Conservation (phyloP, 2,888 invertebrate genomes). For the Pristionchus japonicus region DNA sequence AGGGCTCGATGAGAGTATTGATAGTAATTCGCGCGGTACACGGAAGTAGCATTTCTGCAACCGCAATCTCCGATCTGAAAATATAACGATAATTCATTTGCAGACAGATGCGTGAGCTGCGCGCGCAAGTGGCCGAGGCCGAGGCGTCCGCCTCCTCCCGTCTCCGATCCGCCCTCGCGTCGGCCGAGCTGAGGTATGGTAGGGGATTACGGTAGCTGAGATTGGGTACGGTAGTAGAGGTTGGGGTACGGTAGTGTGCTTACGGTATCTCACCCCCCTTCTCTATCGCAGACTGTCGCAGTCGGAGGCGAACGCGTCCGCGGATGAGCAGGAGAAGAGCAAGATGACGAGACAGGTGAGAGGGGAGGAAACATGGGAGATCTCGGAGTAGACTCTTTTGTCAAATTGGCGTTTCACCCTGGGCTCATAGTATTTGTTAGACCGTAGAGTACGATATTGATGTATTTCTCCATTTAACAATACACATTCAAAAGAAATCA, state of each 20-base stretch:
- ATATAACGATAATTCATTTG: not conserved
- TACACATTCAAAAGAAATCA: too few relatives aligned
- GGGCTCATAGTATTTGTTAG: not conserved
- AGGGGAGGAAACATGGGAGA: not conserved
- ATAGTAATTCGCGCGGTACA: too few relatives aligned
- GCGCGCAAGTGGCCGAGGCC: constrained; percentile 36
- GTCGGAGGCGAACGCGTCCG: constrained; percentile 12
- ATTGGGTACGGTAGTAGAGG: not conserved
- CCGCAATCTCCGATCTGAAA: too few relatives aligned
- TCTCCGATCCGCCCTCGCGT: constrained; percentile 14
- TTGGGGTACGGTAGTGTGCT: not conserved
- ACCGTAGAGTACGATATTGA: not conserved
- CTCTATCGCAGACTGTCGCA: not conserved
- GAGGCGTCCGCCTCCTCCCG: not conserved
- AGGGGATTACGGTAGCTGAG: not conserved
- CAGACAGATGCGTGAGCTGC: constrained; percentile 33
- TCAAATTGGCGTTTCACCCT: not conserved
- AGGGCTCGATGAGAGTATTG: too few relatives aligned
- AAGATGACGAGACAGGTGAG: constrained; percentile 53
- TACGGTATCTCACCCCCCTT: not conserved
- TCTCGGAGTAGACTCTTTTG: too few relatives aligned
- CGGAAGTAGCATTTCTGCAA: too few relatives aligned
- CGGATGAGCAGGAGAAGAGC: constrained; percentile 47
- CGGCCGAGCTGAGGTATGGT: constrained; percentile 24
- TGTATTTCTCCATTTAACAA: too few relatives aligned